phyloP scores from a whole-genome alignment of 2,113 vertebrate genomes.

The Hippocampus comes region DNA sequence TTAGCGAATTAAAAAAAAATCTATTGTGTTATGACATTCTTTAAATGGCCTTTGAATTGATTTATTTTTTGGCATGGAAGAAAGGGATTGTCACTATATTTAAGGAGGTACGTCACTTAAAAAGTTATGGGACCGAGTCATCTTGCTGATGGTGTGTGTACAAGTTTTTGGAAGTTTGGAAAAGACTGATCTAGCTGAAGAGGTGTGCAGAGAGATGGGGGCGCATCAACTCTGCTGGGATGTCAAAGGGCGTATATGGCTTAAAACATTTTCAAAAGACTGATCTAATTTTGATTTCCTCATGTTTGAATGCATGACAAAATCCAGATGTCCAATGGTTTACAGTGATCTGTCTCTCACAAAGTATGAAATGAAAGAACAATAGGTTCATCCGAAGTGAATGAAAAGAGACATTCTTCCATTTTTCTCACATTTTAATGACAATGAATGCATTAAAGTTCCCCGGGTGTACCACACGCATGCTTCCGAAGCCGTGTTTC shows the following conservation, averaged over 20 bases:
- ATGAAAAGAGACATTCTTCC: background rate
- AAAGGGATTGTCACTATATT: too few relatives aligned
- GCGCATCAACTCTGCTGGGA: background rate
- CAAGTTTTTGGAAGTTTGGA: background rate
- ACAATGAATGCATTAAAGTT: constrained; percentile 46
- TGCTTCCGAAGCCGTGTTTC: constrained; percentile 59
- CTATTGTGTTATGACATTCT: too few relatives aligned
- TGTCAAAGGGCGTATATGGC: background rate
- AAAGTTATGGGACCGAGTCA: too few relatives aligned
- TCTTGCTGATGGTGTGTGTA: too few relatives aligned
- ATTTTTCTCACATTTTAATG: constrained; percentile 34
- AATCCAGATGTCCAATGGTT: background rate
- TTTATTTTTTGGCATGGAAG: too few relatives aligned
- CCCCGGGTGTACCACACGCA: constrained; percentile 38
- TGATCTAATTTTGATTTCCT: background rate
- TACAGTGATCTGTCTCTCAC: background rate
- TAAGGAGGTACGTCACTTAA: too few relatives aligned
- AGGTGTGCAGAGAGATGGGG: background rate
- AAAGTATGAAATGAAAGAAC: background rate
- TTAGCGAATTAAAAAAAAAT: too few relatives aligned
- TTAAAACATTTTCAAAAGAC: background rate
- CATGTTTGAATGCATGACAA: background rate
- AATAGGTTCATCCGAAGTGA: background rate
- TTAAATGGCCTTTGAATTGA: too few relatives aligned
- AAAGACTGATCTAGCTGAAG: background rate